These are phyloP conservation scores for Montipora cactus DNA, from an alignment of 64 coral and sea anemone genomes.

Conservation along the genomic window DNA sequence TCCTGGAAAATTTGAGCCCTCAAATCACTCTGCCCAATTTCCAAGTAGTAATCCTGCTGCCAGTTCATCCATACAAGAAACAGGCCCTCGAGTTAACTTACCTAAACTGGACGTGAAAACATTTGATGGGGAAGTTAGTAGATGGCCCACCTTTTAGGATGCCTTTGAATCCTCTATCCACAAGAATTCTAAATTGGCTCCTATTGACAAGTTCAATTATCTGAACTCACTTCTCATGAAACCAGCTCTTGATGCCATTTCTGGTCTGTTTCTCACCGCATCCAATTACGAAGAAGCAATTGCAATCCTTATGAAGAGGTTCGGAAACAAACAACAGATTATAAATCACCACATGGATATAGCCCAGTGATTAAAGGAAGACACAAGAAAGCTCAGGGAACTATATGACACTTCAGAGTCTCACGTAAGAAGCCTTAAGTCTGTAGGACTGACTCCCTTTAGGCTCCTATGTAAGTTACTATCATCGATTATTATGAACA, in stretches of 20 bases:
- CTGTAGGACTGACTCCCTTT: slow-evolving; percentile 1
- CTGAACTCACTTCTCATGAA: not conserved
- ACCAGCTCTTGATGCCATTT: slow-evolving; percentile 1
- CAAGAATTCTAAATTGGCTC: not conserved
- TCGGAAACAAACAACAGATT: slow-evolving; percentile 26
- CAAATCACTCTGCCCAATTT: too few species aligned
- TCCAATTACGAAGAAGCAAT: slow-evolving; percentile 33
- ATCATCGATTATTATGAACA: slow-evolving; percentile 34
- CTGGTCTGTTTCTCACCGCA: slow-evolving; percentile 16
- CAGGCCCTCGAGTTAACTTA: not conserved
- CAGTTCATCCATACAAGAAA: too few species aligned
- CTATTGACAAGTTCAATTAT: slow-evolving; percentile 61
- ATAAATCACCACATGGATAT: slow-evolving; percentile 43
- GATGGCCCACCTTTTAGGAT: slow-evolving; percentile 43
- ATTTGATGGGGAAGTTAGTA: not conserved
- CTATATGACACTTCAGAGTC: slow-evolving; percentile 18
- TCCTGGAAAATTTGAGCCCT: too few species aligned
- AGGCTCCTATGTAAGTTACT: slow-evolving; percentile 39
- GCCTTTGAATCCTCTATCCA: slow-evolving; percentile 32
- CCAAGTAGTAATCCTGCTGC: too few species aligned
- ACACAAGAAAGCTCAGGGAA: not conserved
- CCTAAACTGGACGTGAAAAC: not conserved
- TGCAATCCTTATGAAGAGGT: not conserved
- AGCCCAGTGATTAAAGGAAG: not conserved
- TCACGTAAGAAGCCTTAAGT: slow-evolving; percentile 33